These are phyloP conservation scores for Pseudocheirus occidentalis DNA, from an alignment of 2,797 vertebrate genomes.

Conservation along the genomic window DNA sequence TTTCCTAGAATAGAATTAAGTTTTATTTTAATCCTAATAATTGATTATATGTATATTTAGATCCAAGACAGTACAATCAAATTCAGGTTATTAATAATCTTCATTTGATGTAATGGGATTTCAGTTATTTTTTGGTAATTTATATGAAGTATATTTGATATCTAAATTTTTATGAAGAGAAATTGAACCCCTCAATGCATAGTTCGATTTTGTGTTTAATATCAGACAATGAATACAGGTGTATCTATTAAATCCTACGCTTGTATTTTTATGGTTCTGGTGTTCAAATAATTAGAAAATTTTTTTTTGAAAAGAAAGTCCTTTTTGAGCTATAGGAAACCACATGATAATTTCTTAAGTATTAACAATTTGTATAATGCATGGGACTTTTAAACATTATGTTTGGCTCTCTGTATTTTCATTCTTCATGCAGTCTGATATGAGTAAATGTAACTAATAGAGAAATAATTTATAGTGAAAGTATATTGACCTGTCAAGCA, in stretches of 20 bases:
- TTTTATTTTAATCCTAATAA: conserved; percentile 36
- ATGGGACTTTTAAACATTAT: neutral
- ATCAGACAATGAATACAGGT: conserved; percentile 16
- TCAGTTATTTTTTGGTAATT: neutral
- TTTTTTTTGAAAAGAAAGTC: neutral
- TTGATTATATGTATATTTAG: neutral
- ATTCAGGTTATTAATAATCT: neutral
- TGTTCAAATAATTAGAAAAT: conserved; percentile 17
- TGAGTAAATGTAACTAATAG: neutral
- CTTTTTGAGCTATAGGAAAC: conserved; percentile 1
- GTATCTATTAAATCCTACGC: conserved; percentile 12
- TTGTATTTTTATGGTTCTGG: conserved; percentile 29
- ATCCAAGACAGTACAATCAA: conserved; percentile 35
- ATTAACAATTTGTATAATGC: conserved; percentile 19
- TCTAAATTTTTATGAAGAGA: conserved; percentile 39
- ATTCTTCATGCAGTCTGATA: neutral
- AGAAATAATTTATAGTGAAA: neutral
- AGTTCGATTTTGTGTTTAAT: conserved; percentile 36
- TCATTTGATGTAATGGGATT: neutral
- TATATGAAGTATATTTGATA: neutral
- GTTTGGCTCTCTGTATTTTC: neutral
- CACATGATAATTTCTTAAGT: conserved; percentile 11
- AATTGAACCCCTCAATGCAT: conserved; percentile 14
- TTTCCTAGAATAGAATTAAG: neutral
- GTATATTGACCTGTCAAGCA: neutral